A percentile compares a stretch with the other conserved stretches of the same genome.
These are phyloP conservation scores for Chionis minor DNA, from an alignment of 2,113 vertebrate species.

Conservation along the genomic window DNA sequence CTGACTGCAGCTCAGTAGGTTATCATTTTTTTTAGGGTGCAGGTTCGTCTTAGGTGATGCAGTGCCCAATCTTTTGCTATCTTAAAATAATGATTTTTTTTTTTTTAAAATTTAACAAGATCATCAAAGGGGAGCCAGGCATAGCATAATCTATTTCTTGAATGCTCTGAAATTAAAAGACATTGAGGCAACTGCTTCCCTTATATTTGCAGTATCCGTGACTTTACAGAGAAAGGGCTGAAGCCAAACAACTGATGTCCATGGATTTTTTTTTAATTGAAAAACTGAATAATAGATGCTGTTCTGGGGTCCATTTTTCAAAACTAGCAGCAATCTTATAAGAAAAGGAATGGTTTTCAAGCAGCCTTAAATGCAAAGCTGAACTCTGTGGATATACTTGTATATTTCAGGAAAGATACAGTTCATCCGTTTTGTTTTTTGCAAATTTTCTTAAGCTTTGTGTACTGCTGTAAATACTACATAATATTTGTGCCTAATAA, in stretches of 20 bases:
- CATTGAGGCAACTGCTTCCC: fast-evolving
- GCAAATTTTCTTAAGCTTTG: not conserved
- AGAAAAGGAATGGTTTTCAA: not conserved
- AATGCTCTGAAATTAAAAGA: not conserved
- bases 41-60: not conserved
- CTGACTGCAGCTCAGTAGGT: not conserved
- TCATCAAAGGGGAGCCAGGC: not conserved
- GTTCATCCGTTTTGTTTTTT: not conserved
- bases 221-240: not conserved
- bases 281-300: not conserved
- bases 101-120: not conserved
- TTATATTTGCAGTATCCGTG: not conserved
- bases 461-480: not conserved
- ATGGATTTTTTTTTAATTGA: not conserved
- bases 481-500: not conserved
- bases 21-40: not conserved
- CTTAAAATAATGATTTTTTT: not conserved
- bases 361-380: not conserved
- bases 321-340: not conserved
- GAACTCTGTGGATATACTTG: not conserved
- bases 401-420: not conserved
- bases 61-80: not conserved
- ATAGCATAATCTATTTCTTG: not conserved
- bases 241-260: not conserved
- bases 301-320: not conserved